These are phyloP conservation scores for Polydrusus tereticollis DNA, from an alignment of 2,888 invertebrate species.

Conservation along the genomic window DNA sequence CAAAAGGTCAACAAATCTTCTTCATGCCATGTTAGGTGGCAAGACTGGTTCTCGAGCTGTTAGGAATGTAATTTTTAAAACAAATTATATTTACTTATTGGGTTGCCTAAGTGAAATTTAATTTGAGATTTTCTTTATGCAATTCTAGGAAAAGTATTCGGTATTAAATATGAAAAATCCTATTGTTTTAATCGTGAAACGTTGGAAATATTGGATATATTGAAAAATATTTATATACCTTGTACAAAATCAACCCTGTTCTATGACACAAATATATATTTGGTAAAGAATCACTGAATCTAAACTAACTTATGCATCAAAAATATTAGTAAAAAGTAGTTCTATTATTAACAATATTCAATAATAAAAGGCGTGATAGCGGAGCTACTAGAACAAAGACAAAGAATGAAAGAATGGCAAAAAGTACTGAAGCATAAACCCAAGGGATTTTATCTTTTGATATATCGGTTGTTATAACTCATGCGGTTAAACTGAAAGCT, in stretches of 20 bases:
- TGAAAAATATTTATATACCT: too few relatives aligned
- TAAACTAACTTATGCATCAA: too few relatives aligned
- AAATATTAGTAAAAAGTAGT: too few relatives aligned
- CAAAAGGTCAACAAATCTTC: constrained; percentile 8
- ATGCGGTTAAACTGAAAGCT: constrained; percentile 4
- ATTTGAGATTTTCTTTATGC: neutral
- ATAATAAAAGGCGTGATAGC: too few relatives aligned
- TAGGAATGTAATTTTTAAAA: neutral
- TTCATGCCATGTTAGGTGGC: neutral
- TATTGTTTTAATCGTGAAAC: neutral
- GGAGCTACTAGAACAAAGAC: neutral
- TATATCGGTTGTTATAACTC: neutral
- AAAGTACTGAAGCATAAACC: constrained; percentile 4
- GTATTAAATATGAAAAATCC: too few relatives aligned
- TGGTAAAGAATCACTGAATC: too few relatives aligned
- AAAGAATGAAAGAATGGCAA: neutral
- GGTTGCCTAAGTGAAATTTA: neutral
- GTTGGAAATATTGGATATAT: too few relatives aligned
- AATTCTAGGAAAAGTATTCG: neutral
- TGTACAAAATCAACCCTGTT: too few relatives aligned
- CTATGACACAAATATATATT: too few relatives aligned
- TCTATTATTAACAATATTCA: too few relatives aligned
- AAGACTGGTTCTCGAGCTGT: constrained; percentile 6
- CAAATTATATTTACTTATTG: neutral
- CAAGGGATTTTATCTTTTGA: neutral